Percentiles rank a stretch among this genome's conserved stretches.
Conservation (phyloP, 2,888 invertebrate species). For the Lycocerus yunnanus region DNA sequence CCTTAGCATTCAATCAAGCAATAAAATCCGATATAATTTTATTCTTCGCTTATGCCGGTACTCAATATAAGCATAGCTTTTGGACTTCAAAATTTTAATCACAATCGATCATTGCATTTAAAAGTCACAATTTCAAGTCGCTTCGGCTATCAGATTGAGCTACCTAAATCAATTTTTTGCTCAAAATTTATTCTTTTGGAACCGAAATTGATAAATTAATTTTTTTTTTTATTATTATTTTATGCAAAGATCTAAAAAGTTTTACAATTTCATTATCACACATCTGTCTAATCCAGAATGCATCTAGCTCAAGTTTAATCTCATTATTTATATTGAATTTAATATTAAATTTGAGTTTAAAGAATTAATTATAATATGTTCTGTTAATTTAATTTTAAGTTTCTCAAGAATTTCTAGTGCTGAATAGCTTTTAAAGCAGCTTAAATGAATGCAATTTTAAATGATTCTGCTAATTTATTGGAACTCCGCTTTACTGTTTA, state of each 20-base stretch:
- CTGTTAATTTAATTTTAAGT: background rate
- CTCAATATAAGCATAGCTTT: background rate
- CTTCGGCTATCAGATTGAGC: too few relatives aligned
- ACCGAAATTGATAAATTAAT: background rate
- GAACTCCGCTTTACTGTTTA: background rate
- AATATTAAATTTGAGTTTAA: background rate
- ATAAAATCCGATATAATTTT: background rate
- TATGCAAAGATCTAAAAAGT: too few relatives aligned
- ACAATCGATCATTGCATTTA: background rate
- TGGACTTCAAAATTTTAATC: background rate
- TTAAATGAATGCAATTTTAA: background rate
- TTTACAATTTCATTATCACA: too few relatives aligned
- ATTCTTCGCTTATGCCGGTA: background rate
- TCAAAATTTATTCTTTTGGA: background rate
- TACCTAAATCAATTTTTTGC: background rate
- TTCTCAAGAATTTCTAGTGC: background rate
- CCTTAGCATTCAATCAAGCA: slow-evolving; percentile 11
- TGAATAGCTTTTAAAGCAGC: background rate
- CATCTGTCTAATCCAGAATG: too few relatives aligned
- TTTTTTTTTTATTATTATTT: background rate
- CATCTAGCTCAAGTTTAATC: too few relatives aligned
- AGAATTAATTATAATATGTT: too few relatives aligned
- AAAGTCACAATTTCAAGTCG: background rate
- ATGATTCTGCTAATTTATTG: background rate
- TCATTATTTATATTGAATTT: too few relatives aligned